Evolutionary conservation across 2,888 invertebrate species (phyloP).

Genomic region (Cabera pusaria): DNA sequence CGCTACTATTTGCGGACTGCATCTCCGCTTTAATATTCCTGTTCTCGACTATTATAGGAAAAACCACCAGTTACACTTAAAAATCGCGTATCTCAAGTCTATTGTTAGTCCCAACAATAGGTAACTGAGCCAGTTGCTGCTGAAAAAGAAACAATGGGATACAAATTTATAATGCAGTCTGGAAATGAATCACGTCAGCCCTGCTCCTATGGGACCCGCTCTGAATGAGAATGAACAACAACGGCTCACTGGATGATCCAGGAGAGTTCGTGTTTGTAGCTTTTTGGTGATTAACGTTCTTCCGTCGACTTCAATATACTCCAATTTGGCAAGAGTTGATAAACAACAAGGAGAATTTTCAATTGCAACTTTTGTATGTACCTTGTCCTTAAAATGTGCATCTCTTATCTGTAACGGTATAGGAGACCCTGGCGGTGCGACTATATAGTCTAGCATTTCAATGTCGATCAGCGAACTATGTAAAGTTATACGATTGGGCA

Average conservation of each 20-base stretch:
- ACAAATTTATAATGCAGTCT: constrained; percentile 79
- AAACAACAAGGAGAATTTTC: too few relatives aligned
- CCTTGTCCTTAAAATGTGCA: too few relatives aligned
- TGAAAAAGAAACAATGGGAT: constrained; percentile 74
- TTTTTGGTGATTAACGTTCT: constrained; percentile 1
- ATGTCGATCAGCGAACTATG: too few relatives aligned
- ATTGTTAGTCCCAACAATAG: constrained; percentile 72
- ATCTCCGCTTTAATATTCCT: constrained; percentile 15
- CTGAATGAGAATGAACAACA: constrained; percentile 76
- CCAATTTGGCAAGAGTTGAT: too few relatives aligned
- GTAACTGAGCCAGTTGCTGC: constrained; percentile 65
- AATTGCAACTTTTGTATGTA: too few relatives aligned
- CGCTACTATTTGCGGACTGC: constrained; percentile 5
- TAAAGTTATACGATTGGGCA: too few relatives aligned
- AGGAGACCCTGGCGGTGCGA: too few relatives aligned
- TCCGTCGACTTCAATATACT: too few relatives aligned
- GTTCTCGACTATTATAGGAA: constrained; percentile 34
- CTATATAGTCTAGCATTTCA: too few relatives aligned
- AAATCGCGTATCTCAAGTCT: constrained; percentile 65
- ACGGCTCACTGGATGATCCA: constrained; percentile 44
- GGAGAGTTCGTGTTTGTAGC: constrained; percentile 4
- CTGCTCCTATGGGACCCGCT: constrained; percentile 56
- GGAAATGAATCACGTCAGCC: constrained; percentile 75
- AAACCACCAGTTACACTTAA: constrained; percentile 50
- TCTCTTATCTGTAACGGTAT: too few relatives aligned